Conservation (phyloP, 2,888 invertebrate genomes). For the Sminthurides aquaticus region DNA sequence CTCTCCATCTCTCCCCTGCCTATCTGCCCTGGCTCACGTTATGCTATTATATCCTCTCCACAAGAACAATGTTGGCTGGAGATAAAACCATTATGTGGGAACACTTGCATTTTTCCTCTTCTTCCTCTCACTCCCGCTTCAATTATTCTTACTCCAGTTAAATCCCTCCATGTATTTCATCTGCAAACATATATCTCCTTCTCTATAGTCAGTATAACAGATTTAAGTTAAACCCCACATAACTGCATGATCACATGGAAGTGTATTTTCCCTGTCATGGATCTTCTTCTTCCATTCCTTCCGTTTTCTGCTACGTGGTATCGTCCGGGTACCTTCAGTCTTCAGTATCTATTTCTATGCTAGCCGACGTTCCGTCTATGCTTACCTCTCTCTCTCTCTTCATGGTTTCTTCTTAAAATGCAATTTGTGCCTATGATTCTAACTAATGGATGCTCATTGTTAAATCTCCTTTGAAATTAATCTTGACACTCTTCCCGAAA, state of each 20-base stretch:
- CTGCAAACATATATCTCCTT: too few relatives aligned
- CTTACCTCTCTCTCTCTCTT: background rate
- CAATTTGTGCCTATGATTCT: slow-evolving; percentile 7
- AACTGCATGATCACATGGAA: background rate
- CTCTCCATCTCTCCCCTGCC: too few relatives aligned
- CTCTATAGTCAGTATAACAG: too few relatives aligned
- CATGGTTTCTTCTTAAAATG: background rate
- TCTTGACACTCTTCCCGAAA: slow-evolving; percentile 6
- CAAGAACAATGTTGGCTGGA: background rate
- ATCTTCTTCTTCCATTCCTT: background rate
- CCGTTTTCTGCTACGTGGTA: background rate
- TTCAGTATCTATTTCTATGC: background rate
- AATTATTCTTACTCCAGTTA: slow-evolving; percentile 4
- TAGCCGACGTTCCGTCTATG: background rate
- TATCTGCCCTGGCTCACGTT: background rate
- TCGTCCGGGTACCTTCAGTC: background rate
- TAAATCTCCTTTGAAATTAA: slow-evolving; percentile 8
- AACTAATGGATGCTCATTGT: slow-evolving; percentile 10
- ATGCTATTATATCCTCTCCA: background rate
- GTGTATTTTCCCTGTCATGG: background rate
- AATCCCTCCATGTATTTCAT: slow-evolving; percentile 2
- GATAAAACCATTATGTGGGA: slow-evolving; percentile 5
- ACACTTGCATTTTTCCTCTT: slow-evolving; percentile 4
- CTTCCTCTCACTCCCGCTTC: slow-evolving; percentile 8
- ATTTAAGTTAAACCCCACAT: too few relatives aligned